phyloP scores from a whole-genome alignment of 2,113 vertebrate genomes.

The Carassius carassius region DNA sequence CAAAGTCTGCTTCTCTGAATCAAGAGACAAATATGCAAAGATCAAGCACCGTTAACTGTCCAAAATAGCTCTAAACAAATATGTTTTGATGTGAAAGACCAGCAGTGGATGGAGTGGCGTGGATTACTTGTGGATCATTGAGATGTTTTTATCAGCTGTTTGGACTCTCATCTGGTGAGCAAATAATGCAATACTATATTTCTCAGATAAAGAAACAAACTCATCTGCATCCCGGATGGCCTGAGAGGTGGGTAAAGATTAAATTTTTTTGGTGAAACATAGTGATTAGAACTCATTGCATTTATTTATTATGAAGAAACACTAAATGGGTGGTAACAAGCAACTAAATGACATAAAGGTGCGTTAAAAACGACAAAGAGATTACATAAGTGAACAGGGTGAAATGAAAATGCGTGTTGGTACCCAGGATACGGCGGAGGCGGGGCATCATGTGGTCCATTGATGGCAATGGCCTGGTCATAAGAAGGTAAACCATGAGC shows the following conservation, averaged over 20 bases:
- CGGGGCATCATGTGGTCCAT: slow-evolving; percentile 74
- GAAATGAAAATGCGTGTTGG: not conserved
- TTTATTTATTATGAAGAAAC: not conserved
- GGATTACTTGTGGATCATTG: not conserved
- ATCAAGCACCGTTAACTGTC: not conserved
- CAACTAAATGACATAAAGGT: not conserved
- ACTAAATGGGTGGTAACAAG: not conserved
- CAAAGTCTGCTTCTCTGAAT: not conserved
- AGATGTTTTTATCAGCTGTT: not conserved
- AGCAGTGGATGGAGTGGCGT: not conserved
- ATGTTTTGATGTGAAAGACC: not conserved
- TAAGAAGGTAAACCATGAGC: slow-evolving; percentile 84
- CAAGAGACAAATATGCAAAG: not conserved
- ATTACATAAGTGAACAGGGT: not conserved
- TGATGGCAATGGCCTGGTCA: slow-evolving; percentile 81
- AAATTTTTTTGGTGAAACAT: no score
- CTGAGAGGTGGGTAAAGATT: no score
- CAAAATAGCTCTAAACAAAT: not conserved
- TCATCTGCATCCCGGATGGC: not conserved
- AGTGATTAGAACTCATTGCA: no score
- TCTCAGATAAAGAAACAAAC: not conserved
- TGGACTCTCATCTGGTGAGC: not conserved
- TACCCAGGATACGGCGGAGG: slow-evolving; percentile 93
- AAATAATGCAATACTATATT: not conserved
- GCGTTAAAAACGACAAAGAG: not conserved